Base-by-base conservation (phyloP, 1,140 invertebrate genomes). In the Sycophila sp. region DNA sequence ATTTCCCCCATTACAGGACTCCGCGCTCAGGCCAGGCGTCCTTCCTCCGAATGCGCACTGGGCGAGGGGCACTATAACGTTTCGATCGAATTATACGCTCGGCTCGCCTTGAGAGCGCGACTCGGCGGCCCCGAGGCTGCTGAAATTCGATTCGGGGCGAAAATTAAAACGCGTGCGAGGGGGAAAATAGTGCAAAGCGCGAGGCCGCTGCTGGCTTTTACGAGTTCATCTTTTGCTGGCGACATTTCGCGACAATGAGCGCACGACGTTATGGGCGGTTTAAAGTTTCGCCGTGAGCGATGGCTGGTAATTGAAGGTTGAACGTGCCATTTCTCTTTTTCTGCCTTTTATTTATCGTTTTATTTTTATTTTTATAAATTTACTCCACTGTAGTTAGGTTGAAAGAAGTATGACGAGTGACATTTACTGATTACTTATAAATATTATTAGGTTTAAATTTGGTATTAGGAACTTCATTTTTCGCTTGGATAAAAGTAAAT, bases 1-100 rank as follows among this genome's bases (percentile, higher is more conserved):
- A 81, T 82, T 80, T 82, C 75, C 73, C 76, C 17, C 76, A 79
- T 80, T 79, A 76, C 42, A n/a, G 72, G 75, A 15, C 1, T 19
- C 19, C 22, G 40, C 15, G 26, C 15, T 3, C 13, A 5, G 24
- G 13, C 19, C 5, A 47, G n/a, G 38, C 7, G 8, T 6, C 24
- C 40, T 15, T 47, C 42, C 17, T 47, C 15, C 22, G n/a, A n/a
- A n/a, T n/a, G n/a, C n/a, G n/a, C n/a, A n/a, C n/a, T n/a, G n/a
- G n/a, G n/a, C n/a, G n/a, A n/a, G n/a, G n/a, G n/a, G n/a, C n/a
- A n/a, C n/a, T n/a, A n/a, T n/a, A n/a, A 4, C 17, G 45, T 15
- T 19, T 62, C 22, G 56, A 60, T 69, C 30, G 19, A 62, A 55
- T 69, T 69, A 60, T 53, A 62, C 67, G 56, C 34, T 40, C 42